Percentiles rank a stretch among this genome's conserved stretches.
phyloP scores from a whole-genome alignment of 2,113 vertebrate species.

The Nesogale talazaci region DNA sequence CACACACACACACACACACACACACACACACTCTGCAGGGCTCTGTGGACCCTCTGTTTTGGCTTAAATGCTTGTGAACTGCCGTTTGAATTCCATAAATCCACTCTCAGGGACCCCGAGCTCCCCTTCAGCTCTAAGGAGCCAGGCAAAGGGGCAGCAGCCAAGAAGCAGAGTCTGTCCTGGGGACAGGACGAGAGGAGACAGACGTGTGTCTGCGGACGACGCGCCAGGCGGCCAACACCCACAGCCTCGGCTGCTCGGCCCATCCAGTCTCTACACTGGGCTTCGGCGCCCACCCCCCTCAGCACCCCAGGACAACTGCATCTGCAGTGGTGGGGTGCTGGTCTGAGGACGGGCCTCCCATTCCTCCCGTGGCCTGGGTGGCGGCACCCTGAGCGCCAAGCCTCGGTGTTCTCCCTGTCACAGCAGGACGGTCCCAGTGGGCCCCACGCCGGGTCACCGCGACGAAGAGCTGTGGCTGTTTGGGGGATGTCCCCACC shows the following conservation, averaged over 20 bases:
- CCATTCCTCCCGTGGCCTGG: not conserved
- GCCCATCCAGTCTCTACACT: accelerated
- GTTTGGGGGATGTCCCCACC: too few relatives aligned
- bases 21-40: not conserved
- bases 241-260: too few relatives aligned
- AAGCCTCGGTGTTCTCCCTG: not conserved
- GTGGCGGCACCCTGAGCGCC: not conserved
- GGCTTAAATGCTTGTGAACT: not conserved
- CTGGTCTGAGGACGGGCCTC: not conserved
- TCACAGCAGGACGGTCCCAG: not conserved
- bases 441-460: too few relatives aligned
- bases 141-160: not conserved
- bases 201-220: accelerated
- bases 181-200: not conserved
- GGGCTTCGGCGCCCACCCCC: not conserved
- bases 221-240: not conserved
- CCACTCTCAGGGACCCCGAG: not conserved
- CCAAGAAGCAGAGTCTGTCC: not conserved
- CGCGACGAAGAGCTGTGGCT: not conserved
- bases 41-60: not conserved
- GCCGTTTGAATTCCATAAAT: not conserved
- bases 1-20: too few relatives aligned
- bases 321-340: too few relatives aligned
- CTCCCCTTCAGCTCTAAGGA: not conserved
- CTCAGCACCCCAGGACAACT: too few relatives aligned